A percentile compares a stretch with the other conserved stretches of the same genome.
Conservation (phyloP, 1,140 invertebrate species). For the Drosophila mojavensis region DNA sequence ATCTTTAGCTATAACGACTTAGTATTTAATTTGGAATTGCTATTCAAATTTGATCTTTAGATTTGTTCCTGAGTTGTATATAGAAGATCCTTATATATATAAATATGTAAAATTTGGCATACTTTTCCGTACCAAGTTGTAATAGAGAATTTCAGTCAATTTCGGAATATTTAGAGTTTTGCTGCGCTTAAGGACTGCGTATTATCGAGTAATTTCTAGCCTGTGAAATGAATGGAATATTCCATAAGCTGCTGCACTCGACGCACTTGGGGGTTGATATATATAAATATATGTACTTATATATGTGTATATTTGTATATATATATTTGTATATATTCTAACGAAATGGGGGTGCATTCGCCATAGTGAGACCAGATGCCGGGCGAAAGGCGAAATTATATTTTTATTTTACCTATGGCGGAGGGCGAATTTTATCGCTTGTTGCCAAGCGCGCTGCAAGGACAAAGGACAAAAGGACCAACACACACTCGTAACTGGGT, state of each 20-base stretch:
- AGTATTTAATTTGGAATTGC: no score
- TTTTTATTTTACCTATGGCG: constrained; percentile 59
- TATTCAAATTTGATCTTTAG: neutral
- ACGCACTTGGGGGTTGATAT: neutral
- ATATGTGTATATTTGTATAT: neutral
- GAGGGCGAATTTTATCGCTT: constrained; percentile 67
- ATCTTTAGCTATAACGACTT: no score
- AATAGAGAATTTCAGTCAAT: no score
- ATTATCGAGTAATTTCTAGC: constrained; percentile 19
- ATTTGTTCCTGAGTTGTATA: neutral
- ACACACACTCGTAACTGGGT: constrained; percentile 71
- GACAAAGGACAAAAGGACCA: constrained; percentile 49
- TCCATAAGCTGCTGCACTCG: constrained; percentile 47
- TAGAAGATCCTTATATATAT: neutral
- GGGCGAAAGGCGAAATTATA: constrained; percentile 42
- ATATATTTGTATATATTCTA: neutral
- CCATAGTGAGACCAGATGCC: constrained; percentile 49
- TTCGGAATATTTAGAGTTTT: no score
- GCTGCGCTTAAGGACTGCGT: no score
- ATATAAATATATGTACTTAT: no score
- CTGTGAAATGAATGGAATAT: constrained; percentile 57
- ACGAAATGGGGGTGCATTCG: constrained; percentile 66
- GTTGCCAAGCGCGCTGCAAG: constrained; percentile 60
- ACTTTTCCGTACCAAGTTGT: no score
- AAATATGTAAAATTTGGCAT: no score